Evolutionary conservation across 2,797 vertebrate genomes (phyloP).

Genomic region (Okamejei kenojei): DNA sequence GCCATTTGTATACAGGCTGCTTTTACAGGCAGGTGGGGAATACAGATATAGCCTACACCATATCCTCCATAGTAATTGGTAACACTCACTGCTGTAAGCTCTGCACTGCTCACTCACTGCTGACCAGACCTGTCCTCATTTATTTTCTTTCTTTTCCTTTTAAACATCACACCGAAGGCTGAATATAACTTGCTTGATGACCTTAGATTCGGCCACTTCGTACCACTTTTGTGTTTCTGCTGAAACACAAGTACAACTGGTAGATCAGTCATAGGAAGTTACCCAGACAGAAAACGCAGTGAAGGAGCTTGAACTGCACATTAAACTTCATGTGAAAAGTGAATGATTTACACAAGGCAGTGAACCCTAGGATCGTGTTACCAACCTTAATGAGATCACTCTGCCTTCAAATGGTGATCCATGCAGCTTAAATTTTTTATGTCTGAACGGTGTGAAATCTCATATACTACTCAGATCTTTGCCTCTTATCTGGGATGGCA

Average conservation of each 20-base stretch:
- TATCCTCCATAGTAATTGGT: constrained; percentile 11
- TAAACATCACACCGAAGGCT: not conserved
- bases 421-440: not conserved
- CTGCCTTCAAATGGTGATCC: not conserved
- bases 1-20: not conserved
- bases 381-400: not conserved
- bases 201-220: not conserved
- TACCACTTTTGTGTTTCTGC: not conserved
- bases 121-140: not conserved
- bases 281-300: not conserved
- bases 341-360: not conserved
- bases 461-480: not conserved
- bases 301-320: not conserved
- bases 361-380: constrained; percentile 6
- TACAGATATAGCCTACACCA: not conserved
- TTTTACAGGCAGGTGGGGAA: constrained; percentile 26
- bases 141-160: not conserved
- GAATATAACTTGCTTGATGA: not conserved
- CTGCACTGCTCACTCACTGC: not conserved
- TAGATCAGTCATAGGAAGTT: not conserved
- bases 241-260: not conserved
- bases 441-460: not conserved
- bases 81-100: not conserved
- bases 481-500: not conserved
- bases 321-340: not conserved